These are phyloP conservation scores for Vidua chalybeata DNA, from an alignment of 2,113 vertebrate genomes.

Conservation along the genomic window DNA sequence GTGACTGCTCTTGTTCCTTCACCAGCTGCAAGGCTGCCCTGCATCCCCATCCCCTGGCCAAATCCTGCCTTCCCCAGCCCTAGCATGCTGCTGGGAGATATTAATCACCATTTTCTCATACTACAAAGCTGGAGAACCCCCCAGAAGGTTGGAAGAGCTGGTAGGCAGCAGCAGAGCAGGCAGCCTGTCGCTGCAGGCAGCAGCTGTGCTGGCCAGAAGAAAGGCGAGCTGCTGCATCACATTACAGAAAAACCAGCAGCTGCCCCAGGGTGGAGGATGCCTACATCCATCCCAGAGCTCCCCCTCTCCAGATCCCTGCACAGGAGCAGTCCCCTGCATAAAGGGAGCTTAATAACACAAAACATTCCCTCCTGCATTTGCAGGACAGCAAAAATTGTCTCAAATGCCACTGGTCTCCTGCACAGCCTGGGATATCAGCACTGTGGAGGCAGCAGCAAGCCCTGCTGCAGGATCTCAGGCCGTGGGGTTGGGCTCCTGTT, in stretches of 20 bases:
- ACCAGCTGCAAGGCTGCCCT: background rate
- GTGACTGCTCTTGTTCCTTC: background rate
- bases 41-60: rapidly evolving
- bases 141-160: background rate
- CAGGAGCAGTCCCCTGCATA: background rate
- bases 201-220: background rate
- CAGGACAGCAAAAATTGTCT: background rate
- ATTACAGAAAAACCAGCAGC: background rate
- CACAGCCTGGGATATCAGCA: background rate
- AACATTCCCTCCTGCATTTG: rapidly evolving
- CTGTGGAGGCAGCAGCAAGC: background rate
- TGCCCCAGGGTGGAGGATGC: background rate
- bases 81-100: background rate
- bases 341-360: background rate
- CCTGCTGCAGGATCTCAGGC: background rate
- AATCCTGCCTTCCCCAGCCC: background rate
- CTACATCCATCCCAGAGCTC: background rate
- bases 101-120: background rate
- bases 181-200: background rate
- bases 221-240: conserved; percentile 10
- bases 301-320: background rate
- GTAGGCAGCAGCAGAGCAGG: background rate
- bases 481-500: rapidly evolving
- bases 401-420: background rate
- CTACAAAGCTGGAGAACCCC: background rate